Base-by-base conservation (phyloP, 2,888 invertebrate genomes). In the Acanthococcus lagerstroemiae region DNA sequence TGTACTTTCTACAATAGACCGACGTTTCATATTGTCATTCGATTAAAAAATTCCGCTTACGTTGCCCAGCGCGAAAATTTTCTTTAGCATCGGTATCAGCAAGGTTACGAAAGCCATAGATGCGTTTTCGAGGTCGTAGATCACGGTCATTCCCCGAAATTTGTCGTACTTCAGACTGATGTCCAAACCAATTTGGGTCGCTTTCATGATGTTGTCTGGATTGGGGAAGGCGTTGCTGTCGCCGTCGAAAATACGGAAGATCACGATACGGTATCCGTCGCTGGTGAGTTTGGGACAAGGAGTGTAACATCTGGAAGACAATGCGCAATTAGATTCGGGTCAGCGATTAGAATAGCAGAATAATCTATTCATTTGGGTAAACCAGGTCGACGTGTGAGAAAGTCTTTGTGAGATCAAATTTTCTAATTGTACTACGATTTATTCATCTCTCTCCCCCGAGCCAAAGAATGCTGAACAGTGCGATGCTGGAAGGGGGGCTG, bases 241-340 rank as follows among this genome's bases (percentile, higher is more conserved):
- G 5, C 48, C 26, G 66, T 69, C 68, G 30, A 68, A 69, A 25
- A 71, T 68, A n/a, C 68, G 66, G 48, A 70, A 65, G 9, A 72
- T 66, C n/a, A 69, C 67, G 7, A 70, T 68, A 19, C 72, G 66
- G 63, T 72, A 70, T 1, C 71, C 71, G 17, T 67, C 68, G 1
- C 67, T 66, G 7, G 71, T 71, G 22, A 70, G 60, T 50, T 67
- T 68, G 12, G 72, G 70, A 27, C 69, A 52, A 1, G 69, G 68
- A n/a, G 70, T 67, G 68, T 69, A 71, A 55, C 66, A 60, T 37
- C 71, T 71, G 70, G 1, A 69, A 67, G n/a, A 17, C 25, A 45
- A 65, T n/a, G n/a, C n/a, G n/a, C n/a, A n/a, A n/a, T n/a, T n/a
- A n/a, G n/a, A n/a, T n/a, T n/a, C n/a, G n/a, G n/a, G n/a, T n/a